Evolutionary conservation across 2,888 invertebrate species (phyloP).

Genomic region (Caenorhabditis macrosperma): DNA sequence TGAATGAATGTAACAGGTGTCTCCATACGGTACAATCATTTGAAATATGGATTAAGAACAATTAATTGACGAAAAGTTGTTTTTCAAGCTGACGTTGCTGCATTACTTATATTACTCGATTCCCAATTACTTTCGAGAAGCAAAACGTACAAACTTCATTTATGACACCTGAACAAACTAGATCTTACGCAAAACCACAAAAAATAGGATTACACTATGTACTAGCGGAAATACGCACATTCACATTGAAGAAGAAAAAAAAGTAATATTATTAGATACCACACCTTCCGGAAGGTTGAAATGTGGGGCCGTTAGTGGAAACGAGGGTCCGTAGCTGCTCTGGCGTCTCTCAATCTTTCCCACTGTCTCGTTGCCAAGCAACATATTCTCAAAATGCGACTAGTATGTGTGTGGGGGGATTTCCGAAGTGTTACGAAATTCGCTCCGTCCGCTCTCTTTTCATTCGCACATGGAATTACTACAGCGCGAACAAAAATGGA

Average conservation of each 20-base stretch:
- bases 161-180: no score
- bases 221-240: neutral
- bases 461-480: neutral
- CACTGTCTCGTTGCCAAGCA: conserved; percentile 44
- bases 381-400: conserved; percentile 39
- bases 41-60: no score
- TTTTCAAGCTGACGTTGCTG: no score
- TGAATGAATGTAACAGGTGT: no score
- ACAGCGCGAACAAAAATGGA: neutral
- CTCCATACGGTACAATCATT: no score
- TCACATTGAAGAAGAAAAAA: neutral
- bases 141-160: no score
- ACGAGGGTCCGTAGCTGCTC: conserved; percentile 6
- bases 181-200: no score
- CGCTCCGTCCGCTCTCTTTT: neutral
- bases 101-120: no score
- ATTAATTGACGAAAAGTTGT: no score
- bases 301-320: conserved; percentile 27
- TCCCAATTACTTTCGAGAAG: no score
- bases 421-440: conserved; percentile 51
- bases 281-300: conserved; percentile 38
- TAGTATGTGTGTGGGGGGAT: conserved; percentile 18
- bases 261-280: conserved; percentile 19
- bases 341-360: neutral
- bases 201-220: no score